phyloP scores from a whole-genome alignment of 2,888 invertebrate genomes.

The Eudasyphora cyanicolor region DNA sequence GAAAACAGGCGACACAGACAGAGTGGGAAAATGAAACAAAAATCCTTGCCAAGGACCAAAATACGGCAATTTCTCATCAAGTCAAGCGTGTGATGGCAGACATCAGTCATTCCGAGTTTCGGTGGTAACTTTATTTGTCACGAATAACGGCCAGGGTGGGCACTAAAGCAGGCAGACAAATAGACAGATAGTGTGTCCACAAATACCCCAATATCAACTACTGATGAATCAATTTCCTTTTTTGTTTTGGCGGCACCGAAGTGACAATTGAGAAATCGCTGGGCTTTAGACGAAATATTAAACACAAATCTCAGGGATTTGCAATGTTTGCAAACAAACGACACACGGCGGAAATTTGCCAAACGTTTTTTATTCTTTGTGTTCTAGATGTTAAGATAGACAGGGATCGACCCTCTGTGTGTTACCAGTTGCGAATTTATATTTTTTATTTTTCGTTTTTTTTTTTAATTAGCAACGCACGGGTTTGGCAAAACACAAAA shows the following conservation, averaged over 20 bases:
- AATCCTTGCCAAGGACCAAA: background rate
- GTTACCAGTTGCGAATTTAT: conserved; percentile 35
- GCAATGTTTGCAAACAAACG: conserved; percentile 66
- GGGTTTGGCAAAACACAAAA: conserved; percentile 47
- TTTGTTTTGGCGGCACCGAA: conserved; percentile 49
- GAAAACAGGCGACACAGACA: conserved; percentile 29
- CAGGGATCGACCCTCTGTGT: background rate
- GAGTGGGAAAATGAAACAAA: background rate
- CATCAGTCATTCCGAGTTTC: conserved; percentile 25
- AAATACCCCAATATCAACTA: conserved; percentile 26
- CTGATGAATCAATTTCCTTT: conserved; percentile 31
- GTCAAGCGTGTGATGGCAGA: conserved; percentile 46
- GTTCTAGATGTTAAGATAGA: no score
- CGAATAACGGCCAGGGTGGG: background rate
- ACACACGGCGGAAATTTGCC: conserved; percentile 61
- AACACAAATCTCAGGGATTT: conserved; percentile 57
- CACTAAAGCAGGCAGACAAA: background rate
- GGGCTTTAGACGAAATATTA: conserved; percentile 62
- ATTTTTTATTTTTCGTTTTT: background rate
- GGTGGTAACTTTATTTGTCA: background rate
- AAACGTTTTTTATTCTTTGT: no score
- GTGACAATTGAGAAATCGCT: conserved; percentile 77
- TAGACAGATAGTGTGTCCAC: background rate
- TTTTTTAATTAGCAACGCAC: conserved; percentile 60
- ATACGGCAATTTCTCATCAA: conserved; percentile 69